phyloP scores from a whole-genome alignment of 2,797 vertebrate genomes.

The Iguana delicatissima region DNA sequence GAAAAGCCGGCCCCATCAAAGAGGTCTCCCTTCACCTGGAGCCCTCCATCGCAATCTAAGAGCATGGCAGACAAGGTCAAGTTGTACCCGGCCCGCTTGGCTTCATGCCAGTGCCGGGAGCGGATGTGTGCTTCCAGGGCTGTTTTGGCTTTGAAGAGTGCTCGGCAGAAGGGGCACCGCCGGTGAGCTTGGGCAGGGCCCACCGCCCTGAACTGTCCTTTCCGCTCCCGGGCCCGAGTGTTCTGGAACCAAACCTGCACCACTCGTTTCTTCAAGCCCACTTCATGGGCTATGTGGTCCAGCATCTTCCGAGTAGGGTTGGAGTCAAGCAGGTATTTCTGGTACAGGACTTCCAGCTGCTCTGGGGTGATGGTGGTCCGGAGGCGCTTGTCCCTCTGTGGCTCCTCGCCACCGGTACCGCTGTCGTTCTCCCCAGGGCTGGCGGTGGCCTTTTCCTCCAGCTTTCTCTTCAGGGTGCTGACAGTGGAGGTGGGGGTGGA shows the following conservation, averaged over 20 bases:
- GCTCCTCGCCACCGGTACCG: conserved; percentile 95
- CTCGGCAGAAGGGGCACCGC: conserved; percentile 96
- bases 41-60: conserved; percentile 90
- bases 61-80: conserved; percentile 92
- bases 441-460: conserved; percentile 96
- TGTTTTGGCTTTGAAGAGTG: conserved; percentile 99
- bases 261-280: conserved; percentile 98
- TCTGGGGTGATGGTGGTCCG: conserved; percentile 99
- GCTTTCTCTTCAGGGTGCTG: conserved; percentile 97
- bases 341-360: conserved; percentile 97
- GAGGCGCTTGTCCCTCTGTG: conserved; percentile 96
- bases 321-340: conserved; percentile 98
- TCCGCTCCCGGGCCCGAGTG: conserved; percentile 96
- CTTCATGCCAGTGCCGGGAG: conserved; percentile 99
- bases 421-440: conserved; percentile 99
- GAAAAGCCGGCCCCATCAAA: conserved; percentile 90
- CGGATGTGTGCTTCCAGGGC: conserved; percentile 98
- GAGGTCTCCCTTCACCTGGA: conserved; percentile 94
- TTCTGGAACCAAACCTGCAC: conserved; percentile 99
- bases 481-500: conserved; percentile 96
- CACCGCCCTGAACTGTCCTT: conserved; percentile 97
- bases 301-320: conserved; percentile 99
- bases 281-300: conserved; percentile 98
- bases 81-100: conserved; percentile 98
- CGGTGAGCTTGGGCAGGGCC: conserved; percentile 97